These are phyloP conservation scores for Amphiura filiformis DNA, from an alignment of 35 echinoderm and acorn worm species.

Conservation along the genomic window DNA sequence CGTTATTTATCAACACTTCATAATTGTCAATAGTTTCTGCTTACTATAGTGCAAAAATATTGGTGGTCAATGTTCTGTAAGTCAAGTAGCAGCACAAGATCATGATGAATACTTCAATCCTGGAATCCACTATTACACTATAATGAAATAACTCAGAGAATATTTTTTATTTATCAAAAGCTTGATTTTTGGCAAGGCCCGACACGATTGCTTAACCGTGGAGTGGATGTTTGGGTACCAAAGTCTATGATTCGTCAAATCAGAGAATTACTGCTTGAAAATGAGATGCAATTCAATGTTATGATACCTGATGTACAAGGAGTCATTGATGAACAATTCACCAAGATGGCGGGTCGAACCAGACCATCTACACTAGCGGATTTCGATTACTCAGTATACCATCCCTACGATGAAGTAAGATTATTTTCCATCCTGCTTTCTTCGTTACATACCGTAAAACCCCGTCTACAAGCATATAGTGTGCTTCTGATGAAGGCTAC, in stretches of 20 bases:
- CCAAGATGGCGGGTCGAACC: background rate
- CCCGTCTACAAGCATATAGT: too few species aligned
- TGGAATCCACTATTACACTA: too few species aligned
- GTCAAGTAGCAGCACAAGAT: too few species aligned
- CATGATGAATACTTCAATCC: too few species aligned
- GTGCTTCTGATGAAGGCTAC: too few species aligned
- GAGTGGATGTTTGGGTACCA: conserved; percentile 60
- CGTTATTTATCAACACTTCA: too few species aligned
- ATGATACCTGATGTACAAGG: conserved; percentile 45
- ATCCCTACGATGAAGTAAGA: conserved; percentile 68
- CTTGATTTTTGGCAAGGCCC: conserved; percentile 68
- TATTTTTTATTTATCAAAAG: conserved; percentile 8
- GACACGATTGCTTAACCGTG: background rate
- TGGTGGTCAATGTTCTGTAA: too few species aligned
- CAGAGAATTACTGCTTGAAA: conserved; percentile 17
- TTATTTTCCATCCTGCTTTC: too few species aligned
- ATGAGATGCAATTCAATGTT: conserved; percentile 25
- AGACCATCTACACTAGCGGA: background rate
- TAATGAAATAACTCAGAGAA: too few species aligned
- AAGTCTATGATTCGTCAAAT: background rate
- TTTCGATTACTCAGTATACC: conserved; percentile 77
- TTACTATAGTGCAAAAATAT: too few species aligned
- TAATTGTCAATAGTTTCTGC: too few species aligned
- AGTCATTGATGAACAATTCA: conserved; percentile 34
- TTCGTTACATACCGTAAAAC: too few species aligned